A percentile compares a stretch with the other conserved stretches of the same genome.
These are phyloP conservation scores for Aporrectodea caliginosa DNA, from an alignment of 1,140 invertebrate species.

Conservation along the genomic window DNA sequence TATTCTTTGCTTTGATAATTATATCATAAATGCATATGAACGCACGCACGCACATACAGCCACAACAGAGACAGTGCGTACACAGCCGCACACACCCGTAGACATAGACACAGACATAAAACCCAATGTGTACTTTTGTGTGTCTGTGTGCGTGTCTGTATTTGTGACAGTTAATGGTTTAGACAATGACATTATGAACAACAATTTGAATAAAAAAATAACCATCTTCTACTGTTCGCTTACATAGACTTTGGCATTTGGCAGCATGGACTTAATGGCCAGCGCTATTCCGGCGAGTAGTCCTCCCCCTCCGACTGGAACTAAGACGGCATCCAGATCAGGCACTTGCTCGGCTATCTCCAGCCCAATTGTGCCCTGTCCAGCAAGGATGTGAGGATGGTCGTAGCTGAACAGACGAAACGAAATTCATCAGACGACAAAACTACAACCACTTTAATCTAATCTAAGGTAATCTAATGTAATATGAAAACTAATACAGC, in stretches of 20 bases:
- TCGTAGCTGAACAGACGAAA: slow-evolving; percentile 66
- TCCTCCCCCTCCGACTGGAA: slow-evolving; percentile 86
- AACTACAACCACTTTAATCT: neutral
- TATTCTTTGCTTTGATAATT: too few species aligned
- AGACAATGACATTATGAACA: too few species aligned
- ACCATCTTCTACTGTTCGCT: too few species aligned
- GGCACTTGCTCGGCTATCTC: slow-evolving; percentile 79
- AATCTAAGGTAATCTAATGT: neutral
- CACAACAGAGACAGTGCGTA: too few species aligned
- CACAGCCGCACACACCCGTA: too few species aligned
- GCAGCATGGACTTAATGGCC: slow-evolving; percentile 78
- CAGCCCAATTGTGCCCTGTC: slow-evolving; percentile 85
- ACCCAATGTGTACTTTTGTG: too few species aligned
- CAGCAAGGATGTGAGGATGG: slow-evolving; percentile 87
- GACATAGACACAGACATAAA: too few species aligned
- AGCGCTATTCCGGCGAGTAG: slow-evolving; percentile 80
- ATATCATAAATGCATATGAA: too few species aligned
- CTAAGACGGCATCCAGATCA: slow-evolving; percentile 59
- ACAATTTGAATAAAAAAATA: too few species aligned
- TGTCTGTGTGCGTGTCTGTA: too few species aligned
- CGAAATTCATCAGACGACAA: neutral
- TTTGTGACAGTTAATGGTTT: too few species aligned
- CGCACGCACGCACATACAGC: too few species aligned
- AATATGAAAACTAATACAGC: neutral
- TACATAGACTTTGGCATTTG: slow-evolving; percentile 66